phyloP scores from a whole-genome alignment of 2,113 vertebrate species.

The Leucosticte australis region DNA sequence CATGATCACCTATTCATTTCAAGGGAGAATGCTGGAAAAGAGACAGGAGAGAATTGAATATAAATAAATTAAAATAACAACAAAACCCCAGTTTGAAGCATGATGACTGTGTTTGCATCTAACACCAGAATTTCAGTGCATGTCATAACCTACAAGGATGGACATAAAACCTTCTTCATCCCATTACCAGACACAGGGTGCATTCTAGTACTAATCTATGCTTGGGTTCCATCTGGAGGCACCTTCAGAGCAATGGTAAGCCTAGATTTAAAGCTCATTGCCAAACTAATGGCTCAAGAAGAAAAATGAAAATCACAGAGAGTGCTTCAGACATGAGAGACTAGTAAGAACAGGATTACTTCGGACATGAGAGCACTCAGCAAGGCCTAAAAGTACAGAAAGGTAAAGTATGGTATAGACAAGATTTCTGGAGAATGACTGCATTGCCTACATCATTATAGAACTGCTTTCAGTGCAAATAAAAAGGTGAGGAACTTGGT shows the following conservation, averaged over 20 bases:
- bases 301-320: background rate
- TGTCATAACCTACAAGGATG: background rate
- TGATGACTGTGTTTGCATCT: background rate
- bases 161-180: background rate
- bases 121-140: background rate
- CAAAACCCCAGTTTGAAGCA: background rate
- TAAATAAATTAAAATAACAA: slow-evolving; percentile 26
- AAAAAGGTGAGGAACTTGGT: background rate
- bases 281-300: background rate
- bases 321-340: background rate
- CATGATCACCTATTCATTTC: slow-evolving; percentile 6
- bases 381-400: background rate
- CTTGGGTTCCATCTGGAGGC: background rate
- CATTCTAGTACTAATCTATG: background rate
- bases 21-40: background rate
- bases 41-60: background rate
- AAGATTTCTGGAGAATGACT: background rate
- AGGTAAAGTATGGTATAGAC: background rate
- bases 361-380: background rate
- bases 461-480: background rate
- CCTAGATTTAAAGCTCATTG: background rate
- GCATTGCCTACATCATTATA: background rate
- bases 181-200: background rate
- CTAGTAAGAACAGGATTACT: background rate
- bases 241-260: background rate